These are phyloP conservation scores for Tribolium freemani DNA, from an alignment of 2,888 invertebrate genomes.

Conservation along the genomic window DNA sequence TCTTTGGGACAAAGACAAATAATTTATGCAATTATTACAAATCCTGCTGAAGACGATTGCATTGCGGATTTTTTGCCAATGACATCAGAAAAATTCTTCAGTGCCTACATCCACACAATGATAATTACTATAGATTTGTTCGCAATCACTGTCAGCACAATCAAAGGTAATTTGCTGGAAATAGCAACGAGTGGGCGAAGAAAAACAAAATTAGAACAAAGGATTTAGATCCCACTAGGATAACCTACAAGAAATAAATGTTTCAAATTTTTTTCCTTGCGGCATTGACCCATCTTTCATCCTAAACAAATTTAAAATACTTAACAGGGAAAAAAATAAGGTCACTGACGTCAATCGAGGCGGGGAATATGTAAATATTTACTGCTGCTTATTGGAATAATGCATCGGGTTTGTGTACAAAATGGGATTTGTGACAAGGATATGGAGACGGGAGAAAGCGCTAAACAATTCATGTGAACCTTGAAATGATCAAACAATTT, in stretches of 20 bases:
- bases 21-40: no score
- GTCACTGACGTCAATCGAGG: slow-evolving; percentile 21
- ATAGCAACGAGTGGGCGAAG: neutral
- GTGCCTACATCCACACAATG: no score
- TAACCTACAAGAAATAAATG: neutral
- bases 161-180: neutral
- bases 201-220: neutral
- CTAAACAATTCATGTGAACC: neutral
- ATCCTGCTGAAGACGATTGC: no score
- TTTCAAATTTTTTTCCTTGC: neutral
- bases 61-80: no score
- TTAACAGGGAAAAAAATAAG: slow-evolving; percentile 9
- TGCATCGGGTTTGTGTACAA: neutral
- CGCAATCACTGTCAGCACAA: neutral
- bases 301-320: neutral
- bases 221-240: neutral
- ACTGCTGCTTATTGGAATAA: slow-evolving; percentile 3
- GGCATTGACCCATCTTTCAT: slow-evolving; percentile 17
- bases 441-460: neutral
- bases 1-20: no score
- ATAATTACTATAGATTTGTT: neutral
- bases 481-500: neutral
- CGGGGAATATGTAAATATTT: slow-evolving; percentile 17
- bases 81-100: no score
- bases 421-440: neutral